These are phyloP conservation scores for Drosophila suzukii DNA, from an alignment of 1,140 invertebrate species.

Conservation along the genomic window DNA sequence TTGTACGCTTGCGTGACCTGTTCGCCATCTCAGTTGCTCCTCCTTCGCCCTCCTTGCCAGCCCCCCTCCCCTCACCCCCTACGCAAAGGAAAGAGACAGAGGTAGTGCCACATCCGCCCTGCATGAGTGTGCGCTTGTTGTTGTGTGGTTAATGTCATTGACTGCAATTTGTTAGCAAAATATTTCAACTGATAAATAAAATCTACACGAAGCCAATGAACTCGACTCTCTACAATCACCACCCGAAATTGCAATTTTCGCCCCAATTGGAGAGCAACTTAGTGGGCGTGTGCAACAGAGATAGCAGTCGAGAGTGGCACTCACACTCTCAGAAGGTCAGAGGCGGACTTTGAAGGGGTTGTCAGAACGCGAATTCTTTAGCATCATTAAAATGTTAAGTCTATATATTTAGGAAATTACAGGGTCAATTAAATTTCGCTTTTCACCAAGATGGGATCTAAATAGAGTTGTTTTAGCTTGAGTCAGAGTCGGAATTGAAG, in stretches of 20 bases:
- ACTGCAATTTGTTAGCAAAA: constrained; percentile 84
- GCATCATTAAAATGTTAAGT: background rate
- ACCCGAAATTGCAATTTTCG: constrained; percentile 57
- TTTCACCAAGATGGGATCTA: too few relatives aligned
- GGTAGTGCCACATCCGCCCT: constrained; percentile 57
- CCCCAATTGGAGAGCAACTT: constrained; percentile 58
- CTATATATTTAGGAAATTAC: too few relatives aligned
- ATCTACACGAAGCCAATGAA: constrained; percentile 75
- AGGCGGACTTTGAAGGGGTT: too few relatives aligned
- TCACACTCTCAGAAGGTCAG: constrained; percentile 2
- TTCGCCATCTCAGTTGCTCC: constrained; percentile 28
- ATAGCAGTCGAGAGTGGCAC: constrained; percentile 12
- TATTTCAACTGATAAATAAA: constrained; percentile 81
- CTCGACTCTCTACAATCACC: constrained; percentile 33
- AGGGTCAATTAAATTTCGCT: too few relatives aligned
- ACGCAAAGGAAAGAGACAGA: constrained; percentile 31
- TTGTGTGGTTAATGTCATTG: constrained; percentile 67
- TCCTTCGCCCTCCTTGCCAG: background rate
- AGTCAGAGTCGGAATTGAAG: background rate
- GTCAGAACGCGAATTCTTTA: background rate
- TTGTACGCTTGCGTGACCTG: constrained; percentile 78
- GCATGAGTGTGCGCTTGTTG: constrained; percentile 26
- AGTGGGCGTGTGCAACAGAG: constrained; percentile 17
- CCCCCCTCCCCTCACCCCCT: constrained; percentile 3
- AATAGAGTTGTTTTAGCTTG: too few relatives aligned